Conservation (phyloP, 53 echinoderm and acorn worm genomes). For the Mesocentrotus franciscanus region DNA sequence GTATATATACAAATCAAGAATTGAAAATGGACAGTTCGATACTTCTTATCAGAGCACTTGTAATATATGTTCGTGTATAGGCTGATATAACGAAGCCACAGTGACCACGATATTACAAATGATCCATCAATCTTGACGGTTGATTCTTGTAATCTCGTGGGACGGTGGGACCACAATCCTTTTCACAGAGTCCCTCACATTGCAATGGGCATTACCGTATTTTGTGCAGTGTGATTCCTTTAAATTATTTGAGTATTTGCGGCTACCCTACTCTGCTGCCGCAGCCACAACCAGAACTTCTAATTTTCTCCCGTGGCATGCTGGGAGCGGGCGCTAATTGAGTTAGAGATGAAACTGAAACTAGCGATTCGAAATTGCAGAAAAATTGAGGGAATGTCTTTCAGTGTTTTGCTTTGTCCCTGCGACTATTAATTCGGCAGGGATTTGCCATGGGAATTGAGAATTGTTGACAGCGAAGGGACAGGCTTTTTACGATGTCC, state of each 20-base stretch:
- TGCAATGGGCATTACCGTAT: not conserved
- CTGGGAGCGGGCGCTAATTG: slow-evolving; percentile 3
- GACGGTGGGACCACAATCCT: too few relatives aligned
- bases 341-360: slow-evolving; percentile 50
- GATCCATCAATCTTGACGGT: too few relatives aligned
- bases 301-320: slow-evolving; percentile 14
- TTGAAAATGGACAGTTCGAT: too few relatives aligned
- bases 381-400: slow-evolving; percentile 50
- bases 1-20: too few relatives aligned
- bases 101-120: too few relatives aligned
- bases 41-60: too few relatives aligned
- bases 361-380: slow-evolving; percentile 40
- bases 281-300: not conserved
- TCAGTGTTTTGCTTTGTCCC: slow-evolving; percentile 14
- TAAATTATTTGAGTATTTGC: not conserved
- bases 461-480: slow-evolving; percentile 1
- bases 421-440: not conserved
- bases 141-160: too few relatives aligned
- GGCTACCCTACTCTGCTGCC: slow-evolving; percentile 17
- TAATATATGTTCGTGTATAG: too few relatives aligned
- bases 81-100: too few relatives aligned
- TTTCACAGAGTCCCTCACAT: too few relatives aligned
- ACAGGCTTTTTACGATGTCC: not conserved
- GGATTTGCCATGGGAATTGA: slow-evolving; percentile 38
- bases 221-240: not conserved